phyloP scores from a whole-genome alignment of 2,797 vertebrate genomes.

The Rhinophrynus dorsalis region DNA sequence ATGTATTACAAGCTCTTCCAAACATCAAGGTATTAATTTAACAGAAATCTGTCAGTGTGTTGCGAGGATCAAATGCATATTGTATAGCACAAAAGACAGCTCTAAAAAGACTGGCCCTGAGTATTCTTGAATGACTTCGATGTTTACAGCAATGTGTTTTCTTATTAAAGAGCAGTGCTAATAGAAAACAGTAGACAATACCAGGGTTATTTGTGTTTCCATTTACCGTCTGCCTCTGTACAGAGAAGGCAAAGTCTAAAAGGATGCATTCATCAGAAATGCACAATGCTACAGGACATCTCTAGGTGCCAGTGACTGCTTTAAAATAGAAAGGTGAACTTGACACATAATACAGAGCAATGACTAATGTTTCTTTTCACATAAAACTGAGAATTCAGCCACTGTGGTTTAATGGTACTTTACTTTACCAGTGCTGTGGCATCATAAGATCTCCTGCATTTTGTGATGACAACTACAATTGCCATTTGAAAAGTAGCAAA shows the following conservation, averaged over 20 bases:
- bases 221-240: constrained; percentile 20
- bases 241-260: constrained; percentile 21
- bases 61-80: no score
- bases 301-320: constrained; percentile 14
- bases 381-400: constrained; percentile 6
- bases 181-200: constrained; percentile 34
- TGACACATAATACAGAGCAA: constrained; percentile 29
- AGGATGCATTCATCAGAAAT: constrained; percentile 35
- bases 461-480: constrained; percentile 14
- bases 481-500: neutral
- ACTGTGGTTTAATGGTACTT: constrained; percentile 22
- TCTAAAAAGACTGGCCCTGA: constrained; percentile 8
- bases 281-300: constrained; percentile 31
- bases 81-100: constrained; percentile 19
- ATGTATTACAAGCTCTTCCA: no score
- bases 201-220: constrained; percentile 34
- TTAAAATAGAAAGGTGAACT: constrained; percentile 26
- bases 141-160: constrained; percentile 21
- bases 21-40: no score
- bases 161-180: constrained; percentile 19
- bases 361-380: constrained; percentile 29
- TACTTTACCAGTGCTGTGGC: neutral
- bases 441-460: constrained; percentile 15
- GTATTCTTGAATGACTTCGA: constrained; percentile 27
- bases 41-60: no score